Evolutionary conservation across 2,888 invertebrate species (phyloP), one percentile per base, ranked within the genome.

Genomic region (Ornithoptera alexandrae): DNA sequence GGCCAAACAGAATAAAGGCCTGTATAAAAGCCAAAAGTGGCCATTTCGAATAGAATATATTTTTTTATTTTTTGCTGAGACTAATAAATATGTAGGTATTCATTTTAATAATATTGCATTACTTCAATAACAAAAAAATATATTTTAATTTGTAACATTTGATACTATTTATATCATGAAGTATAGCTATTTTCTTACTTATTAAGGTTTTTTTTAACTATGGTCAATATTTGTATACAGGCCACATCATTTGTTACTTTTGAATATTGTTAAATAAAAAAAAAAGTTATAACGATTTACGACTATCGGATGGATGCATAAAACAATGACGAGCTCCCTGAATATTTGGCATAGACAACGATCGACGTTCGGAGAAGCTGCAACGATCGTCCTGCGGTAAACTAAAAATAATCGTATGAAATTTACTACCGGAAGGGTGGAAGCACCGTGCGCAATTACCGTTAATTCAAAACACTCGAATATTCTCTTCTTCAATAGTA

Each of bases 391-490:
- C 57, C 57, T n/a, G 57, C 57, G 0, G 12, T 22, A 22, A n/a
- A 22, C 62, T 62, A 65, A 58, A 65, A 39, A 65, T 42, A 65
- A 2, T 39, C 36, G 39, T 42, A 56, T 64, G 10, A 57, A 56
- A 69, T 65, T 59, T 64, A 59, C 24, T 46, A 60, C 70, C 59
- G 67, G 70, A 70, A 70, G 53, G 67, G 59, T 63, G 67, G 56
- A 36, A 70, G 70, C 59, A 22, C 36, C 36, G 60, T 56, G 56
- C 53, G 53, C 70, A 70, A 70, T 70, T 67, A 67, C 36, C 56
- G 67, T 64, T 64, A 70, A 70, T 70, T 67, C 60, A 67, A 39
- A 68, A 68, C 53, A 60, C 67, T 67, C 46, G 70, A 66, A 18
- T 62, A 59, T 53, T 4, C 50, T 10, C 39, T 59, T 50, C 58